A percentile compares a stretch with the other conserved stretches of the same genome.
Conservation (phyloP, 2,113 vertebrate genomes). For the Pseudopipra pipra region DNA sequence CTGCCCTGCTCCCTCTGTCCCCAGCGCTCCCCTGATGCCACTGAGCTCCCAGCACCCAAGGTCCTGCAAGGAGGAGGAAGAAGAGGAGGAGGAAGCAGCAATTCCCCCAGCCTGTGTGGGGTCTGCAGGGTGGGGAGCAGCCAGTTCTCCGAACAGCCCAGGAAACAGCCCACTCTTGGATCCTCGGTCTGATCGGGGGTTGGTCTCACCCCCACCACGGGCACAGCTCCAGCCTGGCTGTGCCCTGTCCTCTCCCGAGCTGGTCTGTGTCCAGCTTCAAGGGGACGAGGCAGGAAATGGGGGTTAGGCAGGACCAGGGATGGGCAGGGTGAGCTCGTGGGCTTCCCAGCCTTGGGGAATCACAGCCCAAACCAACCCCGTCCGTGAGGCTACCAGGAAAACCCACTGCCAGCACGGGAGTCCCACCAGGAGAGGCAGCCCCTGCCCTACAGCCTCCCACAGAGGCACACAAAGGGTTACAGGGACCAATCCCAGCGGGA, state of each 20-base stretch:
- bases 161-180: background rate
- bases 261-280: accelerated
- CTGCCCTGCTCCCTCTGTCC: background rate
- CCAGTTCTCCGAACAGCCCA: background rate
- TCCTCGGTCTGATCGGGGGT: background rate
- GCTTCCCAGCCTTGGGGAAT: background rate
- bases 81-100: background rate
- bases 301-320: background rate
- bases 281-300: background rate
- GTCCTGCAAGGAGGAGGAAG: background rate
- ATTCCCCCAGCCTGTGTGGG: background rate
- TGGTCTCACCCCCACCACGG: background rate
- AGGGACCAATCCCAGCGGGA: background rate
- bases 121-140: background rate
- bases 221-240: background rate
- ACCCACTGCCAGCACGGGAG: accelerated
- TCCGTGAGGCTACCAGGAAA: accelerated
- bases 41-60: background rate
- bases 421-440: accelerated
- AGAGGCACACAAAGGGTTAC: background rate
- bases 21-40: accelerated
- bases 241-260: accelerated
- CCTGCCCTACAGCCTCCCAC: accelerated
- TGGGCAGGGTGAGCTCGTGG: accelerated
- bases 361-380: background rate